A percentile compares a stretch with the other conserved stretches of the same genome.
phyloP scores from a whole-genome alignment of 2,797 vertebrate genomes.

The Vultur gryphus region DNA sequence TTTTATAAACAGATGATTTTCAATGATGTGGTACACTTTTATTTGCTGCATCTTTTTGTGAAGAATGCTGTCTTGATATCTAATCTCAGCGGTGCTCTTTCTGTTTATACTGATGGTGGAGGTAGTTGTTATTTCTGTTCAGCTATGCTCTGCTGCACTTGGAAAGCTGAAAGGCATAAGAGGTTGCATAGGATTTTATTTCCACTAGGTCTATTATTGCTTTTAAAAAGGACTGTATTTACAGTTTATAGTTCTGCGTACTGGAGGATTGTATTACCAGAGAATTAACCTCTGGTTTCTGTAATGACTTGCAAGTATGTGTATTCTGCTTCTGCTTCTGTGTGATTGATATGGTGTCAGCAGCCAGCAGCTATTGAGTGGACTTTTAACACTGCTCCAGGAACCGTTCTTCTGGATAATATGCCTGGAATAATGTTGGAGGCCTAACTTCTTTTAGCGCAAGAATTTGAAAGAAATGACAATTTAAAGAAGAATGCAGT shows the following conservation, averaged over 20 bases:
- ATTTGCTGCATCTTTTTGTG: slow-evolving; percentile 26
- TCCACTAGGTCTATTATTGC: slow-evolving; percentile 15
- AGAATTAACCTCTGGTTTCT: slow-evolving; percentile 61
- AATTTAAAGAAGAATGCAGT: background rate
- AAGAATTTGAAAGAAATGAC: background rate
- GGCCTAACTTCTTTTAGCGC: background rate
- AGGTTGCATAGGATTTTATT: slow-evolving; percentile 42
- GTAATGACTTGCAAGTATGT: slow-evolving; percentile 27
- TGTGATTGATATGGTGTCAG: slow-evolving; percentile 9
- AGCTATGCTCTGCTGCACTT: slow-evolving; percentile 32
- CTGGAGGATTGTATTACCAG: slow-evolving; percentile 21
- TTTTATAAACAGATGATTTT: slow-evolving; percentile 49
- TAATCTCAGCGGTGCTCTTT: background rate
- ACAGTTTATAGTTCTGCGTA: slow-evolving; percentile 16
- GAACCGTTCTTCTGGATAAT: slow-evolving; percentile 34
- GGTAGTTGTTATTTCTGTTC: slow-evolving; percentile 52
- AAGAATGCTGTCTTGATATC: slow-evolving; percentile 13
- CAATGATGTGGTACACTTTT: background rate
- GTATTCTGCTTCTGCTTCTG: background rate
- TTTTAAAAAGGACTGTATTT: slow-evolving; percentile 42
- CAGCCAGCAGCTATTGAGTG: slow-evolving; percentile 65
- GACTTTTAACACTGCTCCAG: background rate
- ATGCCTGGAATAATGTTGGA: background rate
- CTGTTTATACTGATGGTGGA: slow-evolving; percentile 22
- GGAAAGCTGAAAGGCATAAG: slow-evolving; percentile 4